phyloP scores from a whole-genome alignment of 2,888 invertebrate genomes.

The Argyresthia albistria region DNA sequence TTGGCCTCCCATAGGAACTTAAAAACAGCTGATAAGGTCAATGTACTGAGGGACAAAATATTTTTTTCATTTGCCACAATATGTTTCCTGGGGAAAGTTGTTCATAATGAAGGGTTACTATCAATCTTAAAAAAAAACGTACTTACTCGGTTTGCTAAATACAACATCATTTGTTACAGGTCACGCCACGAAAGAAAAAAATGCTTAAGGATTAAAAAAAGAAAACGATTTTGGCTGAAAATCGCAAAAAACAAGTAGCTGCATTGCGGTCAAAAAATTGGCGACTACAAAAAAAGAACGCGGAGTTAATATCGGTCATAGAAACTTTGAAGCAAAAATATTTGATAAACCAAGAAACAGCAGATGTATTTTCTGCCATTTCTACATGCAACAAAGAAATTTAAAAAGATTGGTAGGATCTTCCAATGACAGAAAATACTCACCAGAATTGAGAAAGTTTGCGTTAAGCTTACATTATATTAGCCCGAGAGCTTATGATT shows the following conservation, averaged over 20 bases:
- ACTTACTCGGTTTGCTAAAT: not conserved
- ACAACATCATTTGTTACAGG: not conserved
- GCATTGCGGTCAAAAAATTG: not conserved
- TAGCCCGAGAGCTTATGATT: too few species aligned
- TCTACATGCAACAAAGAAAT: conserved; percentile 16
- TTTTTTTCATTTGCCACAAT: too few species aligned
- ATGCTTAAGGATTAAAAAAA: not conserved
- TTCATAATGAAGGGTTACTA: too few species aligned
- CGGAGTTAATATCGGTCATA: not conserved
- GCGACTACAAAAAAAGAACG: not conserved
- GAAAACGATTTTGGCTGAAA: not conserved
- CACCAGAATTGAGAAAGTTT: too few species aligned
- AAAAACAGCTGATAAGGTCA: too few species aligned
- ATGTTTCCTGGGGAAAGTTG: too few species aligned
- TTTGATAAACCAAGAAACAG: not conserved
- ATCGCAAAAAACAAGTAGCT: not conserved
- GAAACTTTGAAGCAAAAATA: not conserved
- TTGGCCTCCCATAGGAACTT: too few species aligned
- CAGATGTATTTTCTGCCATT: not conserved
- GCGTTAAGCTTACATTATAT: too few species aligned
- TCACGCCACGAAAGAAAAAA: not conserved
- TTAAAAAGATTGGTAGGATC: conserved; percentile 1
- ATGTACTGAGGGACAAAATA: too few species aligned
- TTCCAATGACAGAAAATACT: not conserved
- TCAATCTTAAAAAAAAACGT: too few species aligned